phyloP scores from a whole-genome alignment of 1,140 invertebrate species.

The Drosophila azteca region DNA sequence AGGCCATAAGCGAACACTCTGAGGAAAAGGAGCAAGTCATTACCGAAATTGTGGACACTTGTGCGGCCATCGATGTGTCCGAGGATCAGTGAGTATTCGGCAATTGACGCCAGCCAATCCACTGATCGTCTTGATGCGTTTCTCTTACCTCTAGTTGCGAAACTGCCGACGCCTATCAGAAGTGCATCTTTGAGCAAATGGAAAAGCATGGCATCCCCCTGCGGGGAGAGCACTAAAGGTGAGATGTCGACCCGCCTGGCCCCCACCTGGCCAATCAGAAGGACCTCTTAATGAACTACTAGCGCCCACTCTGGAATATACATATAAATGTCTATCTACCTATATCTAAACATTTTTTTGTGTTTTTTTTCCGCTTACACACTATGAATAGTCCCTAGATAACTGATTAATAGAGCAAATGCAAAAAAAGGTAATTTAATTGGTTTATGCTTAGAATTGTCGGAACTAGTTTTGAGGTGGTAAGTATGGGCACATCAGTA shows the following conservation, averaged over 20 bases:
- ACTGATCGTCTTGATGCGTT: not conserved
- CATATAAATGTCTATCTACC: too few species aligned
- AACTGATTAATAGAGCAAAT: conserved; percentile 34
- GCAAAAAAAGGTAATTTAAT: conserved; percentile 2
- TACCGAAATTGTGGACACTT: conserved; percentile 57
- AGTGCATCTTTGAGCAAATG: conserved; percentile 60
- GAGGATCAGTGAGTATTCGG: conserved; percentile 64
- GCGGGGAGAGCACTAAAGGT: conserved; percentile 24
- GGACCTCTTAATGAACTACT: conserved; percentile 20
- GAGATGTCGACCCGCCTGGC: not conserved
- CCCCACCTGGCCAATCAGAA: not conserved
- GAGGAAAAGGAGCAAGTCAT: conserved; percentile 50
- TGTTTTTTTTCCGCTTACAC: conserved; percentile 17
- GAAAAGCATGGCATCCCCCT: conserved; percentile 57
- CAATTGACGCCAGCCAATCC: not conserved
- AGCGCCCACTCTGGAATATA: conserved; percentile 36
- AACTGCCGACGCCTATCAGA: conserved; percentile 48
- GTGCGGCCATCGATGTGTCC: conserved; percentile 53
- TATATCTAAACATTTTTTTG: not conserved
- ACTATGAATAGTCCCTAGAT: conserved; percentile 23
- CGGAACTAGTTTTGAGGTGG: too few species aligned
- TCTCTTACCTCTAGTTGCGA: conserved; percentile 44
- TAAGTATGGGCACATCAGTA: too few species aligned
- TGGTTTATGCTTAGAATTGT: not conserved
- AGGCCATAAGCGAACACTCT: conserved; percentile 48